Base-by-base conservation (phyloP, 2,113 vertebrate species). In the Numida meleagris region DNA sequence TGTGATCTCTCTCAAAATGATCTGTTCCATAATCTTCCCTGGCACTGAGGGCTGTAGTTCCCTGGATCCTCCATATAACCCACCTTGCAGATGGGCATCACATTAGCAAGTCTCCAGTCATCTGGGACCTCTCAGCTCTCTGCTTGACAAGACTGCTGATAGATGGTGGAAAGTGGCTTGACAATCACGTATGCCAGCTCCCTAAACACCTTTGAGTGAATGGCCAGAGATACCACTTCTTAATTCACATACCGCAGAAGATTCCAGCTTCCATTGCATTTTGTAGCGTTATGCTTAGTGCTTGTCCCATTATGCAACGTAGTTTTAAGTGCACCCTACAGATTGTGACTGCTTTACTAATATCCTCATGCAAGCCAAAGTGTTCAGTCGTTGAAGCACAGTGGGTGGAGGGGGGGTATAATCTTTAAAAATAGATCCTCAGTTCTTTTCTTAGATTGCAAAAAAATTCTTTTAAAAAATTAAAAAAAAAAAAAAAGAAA, bases 401-500 rank as follows among this genome's bases (percentile, higher is more conserved):
- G 93, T 96, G 95, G 95, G 95, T 78, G 96, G 94, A 88, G 65
- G 83, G 31, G 87, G 91, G 23, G 59, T 31, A 81, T 18, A 75
- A 86, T 86, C 61, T 75, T 97, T 84, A 96, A 95, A 97, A 96
- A 97, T 97, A 97, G 93, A 86, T 58, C 43, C 62, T 83, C n/a
- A 57, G 95, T 92, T 75, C 95, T 97, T 97, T 97, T 95, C 91
- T 96, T 97, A 96, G 91, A 91, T 53, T 81, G 46, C 31, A 95
- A 90, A 95, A 90, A 93, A 40, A 0, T 6, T 42, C 45, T 48
- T n/a, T 17, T 17, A 29, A 53, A 51, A 53, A 29, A 25, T 51
- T 51, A 59, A 42, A 21, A 7, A 74, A 48, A 21, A 8, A 70
- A 25, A 66, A 10, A 65, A 14, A 14, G 2, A 48, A 91, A 94